Conservation (phyloP, 2,888 invertebrate genomes). For the Andricus curvator region DNA sequence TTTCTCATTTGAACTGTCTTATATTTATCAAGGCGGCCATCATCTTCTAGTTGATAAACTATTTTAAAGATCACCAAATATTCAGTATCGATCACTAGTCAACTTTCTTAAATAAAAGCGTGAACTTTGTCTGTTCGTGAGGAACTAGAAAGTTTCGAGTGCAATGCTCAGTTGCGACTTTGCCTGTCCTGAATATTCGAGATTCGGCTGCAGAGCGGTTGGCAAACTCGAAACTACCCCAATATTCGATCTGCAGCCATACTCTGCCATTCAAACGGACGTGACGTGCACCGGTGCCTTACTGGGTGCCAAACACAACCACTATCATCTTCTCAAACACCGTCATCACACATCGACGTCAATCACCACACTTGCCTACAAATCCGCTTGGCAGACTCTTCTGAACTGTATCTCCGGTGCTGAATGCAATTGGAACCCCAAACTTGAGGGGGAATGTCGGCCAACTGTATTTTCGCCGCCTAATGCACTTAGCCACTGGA, state of each 20-base stretch:
- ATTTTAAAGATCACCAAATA: too few species aligned
- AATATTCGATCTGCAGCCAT: conserved; percentile 25
- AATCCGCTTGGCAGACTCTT: conserved; percentile 41
- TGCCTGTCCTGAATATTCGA: conserved; percentile 12
- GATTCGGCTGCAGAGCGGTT: neutral
- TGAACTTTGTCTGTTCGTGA: neutral
- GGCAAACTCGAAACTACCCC: conserved; percentile 33
- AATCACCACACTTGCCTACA: conserved; percentile 37
- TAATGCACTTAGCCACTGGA: conserved; percentile 61
- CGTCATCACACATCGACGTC: conserved; percentile 28
- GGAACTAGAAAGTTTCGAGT: conserved; percentile 17
- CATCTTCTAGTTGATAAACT: too few species aligned
- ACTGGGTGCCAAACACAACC: conserved; percentile 38
- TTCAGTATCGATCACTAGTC: too few species aligned
- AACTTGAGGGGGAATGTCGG: conserved; percentile 1
- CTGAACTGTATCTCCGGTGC: conserved; percentile 42
- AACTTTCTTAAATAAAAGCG: too few species aligned
- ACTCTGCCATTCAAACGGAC: conserved; percentile 52
- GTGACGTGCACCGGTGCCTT: conserved; percentile 47
- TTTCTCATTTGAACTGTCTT: too few species aligned
- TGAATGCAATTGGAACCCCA: conserved; percentile 37
- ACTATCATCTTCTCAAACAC: conserved; percentile 43
- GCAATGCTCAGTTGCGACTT: conserved; percentile 8
- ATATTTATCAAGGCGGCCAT: too few species aligned
- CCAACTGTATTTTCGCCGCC: conserved; percentile 50